Conservation (phyloP, 2,113 vertebrate species). For the Muntiacus reevesi region DNA sequence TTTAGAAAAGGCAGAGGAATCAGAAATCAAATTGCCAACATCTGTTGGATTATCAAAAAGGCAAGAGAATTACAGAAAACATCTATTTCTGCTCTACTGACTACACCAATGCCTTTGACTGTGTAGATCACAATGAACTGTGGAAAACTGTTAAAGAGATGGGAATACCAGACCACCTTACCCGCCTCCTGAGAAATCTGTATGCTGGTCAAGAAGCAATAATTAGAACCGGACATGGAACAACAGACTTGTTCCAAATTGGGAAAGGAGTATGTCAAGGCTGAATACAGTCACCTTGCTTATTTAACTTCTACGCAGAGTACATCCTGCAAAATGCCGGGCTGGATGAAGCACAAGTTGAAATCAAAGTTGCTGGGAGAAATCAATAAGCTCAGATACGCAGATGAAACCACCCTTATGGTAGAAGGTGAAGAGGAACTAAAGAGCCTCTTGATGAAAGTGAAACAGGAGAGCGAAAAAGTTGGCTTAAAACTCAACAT, state of each 20-base stretch:
- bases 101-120: background rate
- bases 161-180: background rate
- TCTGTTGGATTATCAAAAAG: background rate
- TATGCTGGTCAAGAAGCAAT: background rate
- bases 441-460: background rate
- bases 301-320: background rate
- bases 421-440: background rate
- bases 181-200: background rate
- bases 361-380: background rate
- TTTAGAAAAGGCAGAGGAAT: background rate
- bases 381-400: background rate
- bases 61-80: background rate
- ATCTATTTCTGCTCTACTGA: background rate
- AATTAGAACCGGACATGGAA: background rate
- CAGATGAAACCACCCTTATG: background rate
- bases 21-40: background rate
- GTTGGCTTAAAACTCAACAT: background rate
- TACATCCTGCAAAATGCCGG: background rate
- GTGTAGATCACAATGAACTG: background rate
- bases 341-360: background rate
- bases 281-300: background rate
- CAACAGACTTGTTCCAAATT: background rate
- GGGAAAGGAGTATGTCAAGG: background rate
- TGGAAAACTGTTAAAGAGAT: background rate
- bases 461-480: background rate